Base-by-base conservation (phyloP, 2,113 vertebrate genomes). In the Ciconia stormi region DNA sequence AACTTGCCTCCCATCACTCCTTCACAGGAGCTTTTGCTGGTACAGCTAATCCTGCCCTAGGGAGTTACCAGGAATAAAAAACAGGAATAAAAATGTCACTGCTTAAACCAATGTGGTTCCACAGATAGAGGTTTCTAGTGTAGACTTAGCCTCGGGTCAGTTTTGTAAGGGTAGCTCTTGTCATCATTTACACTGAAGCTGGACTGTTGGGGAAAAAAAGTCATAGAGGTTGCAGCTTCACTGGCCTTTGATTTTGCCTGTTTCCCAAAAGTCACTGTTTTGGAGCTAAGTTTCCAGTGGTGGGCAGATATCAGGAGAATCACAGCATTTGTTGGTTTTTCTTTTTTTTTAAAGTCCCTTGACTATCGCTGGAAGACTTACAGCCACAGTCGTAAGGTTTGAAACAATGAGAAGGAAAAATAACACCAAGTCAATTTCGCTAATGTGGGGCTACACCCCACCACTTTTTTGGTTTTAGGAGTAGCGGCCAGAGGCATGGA, bases 41-140 rank as follows among this genome's bases (percentile, higher is more conserved):
- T 82, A 96, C 78, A 85, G 95, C 74, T 96, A 96, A 96, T 97
- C 82, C 96, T 80, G 36, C 95, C 91, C 96, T 94, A 56, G 96
- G 95, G 96, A 96, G 82, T 96, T 87, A 82, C 36, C 20, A 17
- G 69, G 91, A 91, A 92, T 94, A 81, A 96, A 95, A 97, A 92
- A 87, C 67, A 95, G 82, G 92, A 94, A 94, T 94, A 93, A 97
- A 97, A 95, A 78, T 97, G 90, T 97, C 92, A 92, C 55, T 66
- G 72, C 56, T 95, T 90, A 90, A 97, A 97, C 92, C 92, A 87
- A 49, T 42, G 87, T 78, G 65, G 80, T 62, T 95, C 72, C 50
- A 72, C 38, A 92, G 95, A 63, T 26, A 91, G 86, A 81, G 56
- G 72, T 87, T 93, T 96, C 73, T 83, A 84, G 80, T 42, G 90